Evolutionary conservation across 2,113 vertebrate genomes (phyloP).

Genomic region (Proteles cristata): DNA sequence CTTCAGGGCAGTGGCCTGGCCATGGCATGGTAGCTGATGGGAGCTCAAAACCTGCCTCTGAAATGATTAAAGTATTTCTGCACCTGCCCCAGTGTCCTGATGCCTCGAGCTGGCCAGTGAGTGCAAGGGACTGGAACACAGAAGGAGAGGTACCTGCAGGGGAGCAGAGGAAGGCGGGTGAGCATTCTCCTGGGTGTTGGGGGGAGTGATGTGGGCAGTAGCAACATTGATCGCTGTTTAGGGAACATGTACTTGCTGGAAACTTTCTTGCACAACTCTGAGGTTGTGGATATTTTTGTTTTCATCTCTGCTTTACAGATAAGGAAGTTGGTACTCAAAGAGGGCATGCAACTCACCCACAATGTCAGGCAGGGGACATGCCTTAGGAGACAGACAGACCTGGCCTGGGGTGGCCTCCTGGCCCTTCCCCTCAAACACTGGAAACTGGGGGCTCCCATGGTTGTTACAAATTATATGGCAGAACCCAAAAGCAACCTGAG

Average conservation of each 20-base stretch:
- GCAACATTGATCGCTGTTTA: background rate
- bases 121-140: rapidly evolving
- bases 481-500: background rate
- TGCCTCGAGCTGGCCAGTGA: background rate
- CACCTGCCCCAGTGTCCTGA: background rate
- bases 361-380: background rate
- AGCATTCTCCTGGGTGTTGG: rapidly evolving
- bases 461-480: too few species aligned
- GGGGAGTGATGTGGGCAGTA: background rate
- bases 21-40: background rate
- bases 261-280: background rate
- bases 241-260: background rate
- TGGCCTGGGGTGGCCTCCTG: background rate
- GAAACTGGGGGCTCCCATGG: background rate
- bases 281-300: background rate
- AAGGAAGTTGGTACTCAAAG: background rate
- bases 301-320: background rate
- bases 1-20: rapidly evolving
- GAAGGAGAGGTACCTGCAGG: rapidly evolving
- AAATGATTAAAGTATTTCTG: conserved; percentile 70
- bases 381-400: background rate
- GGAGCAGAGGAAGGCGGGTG: background rate
- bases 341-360: background rate
- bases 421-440: background rate
- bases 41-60: background rate